Conservation (phyloP, 2,113 vertebrate species). For the Stercorarius parasiticus region DNA sequence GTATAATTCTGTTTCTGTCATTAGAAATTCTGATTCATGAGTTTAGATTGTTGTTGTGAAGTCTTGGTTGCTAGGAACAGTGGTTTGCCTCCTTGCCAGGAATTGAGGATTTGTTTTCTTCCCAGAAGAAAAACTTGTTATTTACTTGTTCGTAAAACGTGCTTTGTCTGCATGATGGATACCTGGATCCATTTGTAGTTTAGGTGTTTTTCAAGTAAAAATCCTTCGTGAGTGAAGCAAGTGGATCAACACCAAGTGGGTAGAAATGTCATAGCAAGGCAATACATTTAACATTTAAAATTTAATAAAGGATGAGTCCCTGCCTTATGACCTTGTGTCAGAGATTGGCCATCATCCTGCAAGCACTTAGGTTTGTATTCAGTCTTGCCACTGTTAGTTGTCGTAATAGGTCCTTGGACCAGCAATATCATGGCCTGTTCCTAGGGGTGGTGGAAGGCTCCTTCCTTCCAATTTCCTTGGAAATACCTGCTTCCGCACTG, state of each 20-base stretch:
- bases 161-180: neutral
- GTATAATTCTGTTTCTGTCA: slow-evolving; percentile 51
- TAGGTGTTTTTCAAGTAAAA: slow-evolving; percentile 8
- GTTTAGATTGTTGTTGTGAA: slow-evolving; percentile 35
- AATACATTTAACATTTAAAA: neutral
- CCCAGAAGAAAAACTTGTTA: slow-evolving; percentile 42
- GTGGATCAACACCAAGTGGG: neutral
- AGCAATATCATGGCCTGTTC: neutral
- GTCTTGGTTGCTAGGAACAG: slow-evolving; percentile 49
- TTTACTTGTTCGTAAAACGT: neutral
- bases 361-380: neutral
- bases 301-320: neutral
- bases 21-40: slow-evolving; percentile 53
- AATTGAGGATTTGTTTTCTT: slow-evolving; percentile 37
- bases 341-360: neutral
- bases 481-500: neutral
- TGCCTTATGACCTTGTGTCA: neutral
- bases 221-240: neutral
- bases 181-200: neutral
- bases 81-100: slow-evolving; percentile 48
- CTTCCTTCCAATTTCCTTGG: neutral
- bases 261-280: neutral
- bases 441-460: neutral
- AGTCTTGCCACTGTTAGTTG: neutral
- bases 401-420: neutral